phyloP scores from a whole-genome alignment of 2,888 invertebrate genomes.

The Ophonus ardosiacus region DNA sequence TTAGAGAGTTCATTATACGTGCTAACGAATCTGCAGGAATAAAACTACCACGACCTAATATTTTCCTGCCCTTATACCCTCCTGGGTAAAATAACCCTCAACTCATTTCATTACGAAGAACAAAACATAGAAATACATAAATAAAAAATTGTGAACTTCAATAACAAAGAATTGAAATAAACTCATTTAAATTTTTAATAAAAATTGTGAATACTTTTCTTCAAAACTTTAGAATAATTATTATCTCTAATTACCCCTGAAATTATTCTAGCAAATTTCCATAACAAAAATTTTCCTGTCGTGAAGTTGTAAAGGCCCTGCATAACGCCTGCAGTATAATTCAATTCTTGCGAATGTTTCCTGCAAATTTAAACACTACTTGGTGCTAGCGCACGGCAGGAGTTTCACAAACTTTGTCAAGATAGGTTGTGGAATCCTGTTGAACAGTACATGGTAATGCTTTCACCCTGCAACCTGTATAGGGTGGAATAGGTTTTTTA shows the following conservation, averaged over 20 bases:
- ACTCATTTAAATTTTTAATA: too few species aligned
- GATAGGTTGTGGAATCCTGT: not conserved
- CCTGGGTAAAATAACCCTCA: too few species aligned
- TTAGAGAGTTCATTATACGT: not conserved
- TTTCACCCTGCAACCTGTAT: not conserved
- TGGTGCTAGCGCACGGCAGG: not conserved
- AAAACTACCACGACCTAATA: not conserved
- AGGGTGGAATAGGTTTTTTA: not conserved
- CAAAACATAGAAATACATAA: too few species aligned
- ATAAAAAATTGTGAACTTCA: too few species aligned
- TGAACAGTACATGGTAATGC: not conserved
- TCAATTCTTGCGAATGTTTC: not conserved
- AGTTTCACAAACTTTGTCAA: not conserved
- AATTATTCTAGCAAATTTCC: not conserved
- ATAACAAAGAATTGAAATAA: too few species aligned
- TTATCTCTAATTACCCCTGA: not conserved
- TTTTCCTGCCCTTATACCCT: not conserved
- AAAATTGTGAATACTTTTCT: too few species aligned
- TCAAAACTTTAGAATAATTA: too few species aligned
- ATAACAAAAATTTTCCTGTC: too few species aligned
- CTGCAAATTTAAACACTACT: not conserved
- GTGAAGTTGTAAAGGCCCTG: too few species aligned
- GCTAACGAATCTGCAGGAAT: too few species aligned
- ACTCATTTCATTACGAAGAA: too few species aligned
- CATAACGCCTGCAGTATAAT: slow-evolving; percentile 2